Conservation (phyloP, 2,113 vertebrate genomes). For the Dromiciops gliroides region DNA sequence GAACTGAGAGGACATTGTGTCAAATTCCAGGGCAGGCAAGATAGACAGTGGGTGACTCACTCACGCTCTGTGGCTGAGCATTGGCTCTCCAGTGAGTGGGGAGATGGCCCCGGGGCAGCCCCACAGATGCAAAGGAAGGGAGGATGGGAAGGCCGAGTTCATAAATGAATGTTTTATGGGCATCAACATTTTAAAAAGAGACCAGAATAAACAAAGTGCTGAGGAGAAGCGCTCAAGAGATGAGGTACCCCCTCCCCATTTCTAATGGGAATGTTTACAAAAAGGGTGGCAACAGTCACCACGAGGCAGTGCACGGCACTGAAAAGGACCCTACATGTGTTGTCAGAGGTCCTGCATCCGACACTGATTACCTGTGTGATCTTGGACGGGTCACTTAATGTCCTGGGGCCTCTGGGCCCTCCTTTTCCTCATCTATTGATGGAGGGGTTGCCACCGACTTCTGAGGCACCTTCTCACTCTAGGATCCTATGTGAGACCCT, state of each 20-base stretch:
- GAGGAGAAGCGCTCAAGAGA: background rate
- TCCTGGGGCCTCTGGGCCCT: background rate
- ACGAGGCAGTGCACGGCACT: background rate
- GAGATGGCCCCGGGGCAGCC: background rate
- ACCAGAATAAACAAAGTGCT: rapidly evolving
- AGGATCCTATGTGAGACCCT: background rate
- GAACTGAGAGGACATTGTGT: background rate
- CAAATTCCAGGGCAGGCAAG: background rate
- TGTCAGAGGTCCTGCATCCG: background rate
- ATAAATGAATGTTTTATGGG: background rate
- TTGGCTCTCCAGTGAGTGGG: background rate
- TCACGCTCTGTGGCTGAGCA: background rate
- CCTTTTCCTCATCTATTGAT: background rate
- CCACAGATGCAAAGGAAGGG: background rate
- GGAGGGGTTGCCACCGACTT: background rate
- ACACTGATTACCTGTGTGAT: background rate
- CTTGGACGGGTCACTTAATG: background rate
- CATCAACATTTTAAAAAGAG: rapidly evolving
- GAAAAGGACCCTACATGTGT: background rate
- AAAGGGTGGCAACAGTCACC: background rate
- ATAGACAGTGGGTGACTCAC: background rate
- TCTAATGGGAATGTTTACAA: background rate
- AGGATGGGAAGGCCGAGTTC: background rate
- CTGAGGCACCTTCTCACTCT: background rate
- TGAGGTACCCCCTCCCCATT: background rate